Evolutionary conservation across 2,888 invertebrate species (phyloP), one percentile per base, ranked within the genome.

Genomic region (Chironomus riparius): DNA sequence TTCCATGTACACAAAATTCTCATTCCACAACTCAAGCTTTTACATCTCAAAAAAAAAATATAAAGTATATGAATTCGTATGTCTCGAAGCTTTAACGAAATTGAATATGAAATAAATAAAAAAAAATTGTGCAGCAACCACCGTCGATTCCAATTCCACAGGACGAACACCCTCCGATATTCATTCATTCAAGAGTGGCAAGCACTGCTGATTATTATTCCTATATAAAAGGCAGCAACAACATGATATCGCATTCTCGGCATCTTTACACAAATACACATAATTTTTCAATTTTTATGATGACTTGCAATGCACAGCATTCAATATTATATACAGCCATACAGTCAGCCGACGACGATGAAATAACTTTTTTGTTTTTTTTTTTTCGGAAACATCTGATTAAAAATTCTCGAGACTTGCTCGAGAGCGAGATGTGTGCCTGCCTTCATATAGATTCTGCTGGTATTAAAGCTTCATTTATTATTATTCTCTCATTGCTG

Each of bases 301-400:
- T 56, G 56, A 56, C 56, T 56, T 56, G 56, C 56, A 56, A 18
- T 56, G n/a, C 56, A 38, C 38, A 38, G 38, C 38, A 15, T 62
- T 62, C 62, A 62, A 28, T 38, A n/a, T 68, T 38, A 38, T 38
- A 38, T 38, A 68, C 68, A 70, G n/a, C n/a, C n/a, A 70, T 47
- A 70, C 70, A 47, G 50, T 38, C 28, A 21, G 22, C 15, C 68
- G 22, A 38, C 28, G 24, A 48, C 72, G 61, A 72, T 72, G 62
- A 72, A 72, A 72, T 28, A 56, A 71, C 18, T 47, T 68, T n/a
- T 65, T 47, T 47, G 10, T 71, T 28, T 13, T 21, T 22, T 61
- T 47, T 65, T 48, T 74, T 74, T 69, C 69, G 76, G 69, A 76
- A 76, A 76, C 68, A 76, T 76, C 76, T 76, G 76, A 76, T 76